A percentile compares a stretch with the other conserved stretches of the same genome.
Conservation (phyloP, 2,888 invertebrate species). For the Plemyria rubiginata region DNA sequence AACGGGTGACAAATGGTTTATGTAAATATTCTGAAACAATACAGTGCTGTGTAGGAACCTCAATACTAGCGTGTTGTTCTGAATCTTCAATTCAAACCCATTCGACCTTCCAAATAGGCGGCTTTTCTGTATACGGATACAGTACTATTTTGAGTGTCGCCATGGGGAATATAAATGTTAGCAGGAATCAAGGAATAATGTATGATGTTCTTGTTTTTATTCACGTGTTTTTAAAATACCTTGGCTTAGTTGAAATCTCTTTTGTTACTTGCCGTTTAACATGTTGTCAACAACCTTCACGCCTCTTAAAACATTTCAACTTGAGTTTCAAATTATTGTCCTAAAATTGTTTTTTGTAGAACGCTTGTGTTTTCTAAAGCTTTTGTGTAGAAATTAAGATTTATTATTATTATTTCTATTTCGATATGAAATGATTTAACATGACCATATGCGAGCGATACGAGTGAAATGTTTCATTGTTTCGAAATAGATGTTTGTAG, state of each 20-base stretch:
- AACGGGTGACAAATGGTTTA: conserved; percentile 53
- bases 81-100: conserved; percentile 6
- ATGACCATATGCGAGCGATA: conserved; percentile 27
- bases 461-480: conserved; percentile 37
- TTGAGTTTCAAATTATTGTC: not conserved
- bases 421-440: conserved; percentile 17
- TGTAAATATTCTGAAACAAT: conserved; percentile 47
- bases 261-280: conserved; percentile 16
- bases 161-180: conserved; percentile 8
- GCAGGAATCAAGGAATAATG: not conserved
- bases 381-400: not conserved
- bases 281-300: conserved; percentile 30
- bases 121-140: conserved; percentile 1
- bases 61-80: conserved; percentile 2
- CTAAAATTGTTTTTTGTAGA: not conserved
- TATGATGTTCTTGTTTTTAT: conserved; percentile 7
- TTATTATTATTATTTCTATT: conserved; percentile 19
- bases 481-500: conserved; percentile 35
- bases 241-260: conserved; percentile 20
- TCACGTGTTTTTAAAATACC: conserved; percentile 7
- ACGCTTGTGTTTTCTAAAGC: not conserved
- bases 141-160: not conserved
- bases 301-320: conserved; percentile 10
- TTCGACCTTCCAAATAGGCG: not conserved
- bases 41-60: conserved; percentile 3